A percentile compares a stretch with the other conserved stretches of the same genome.
These are phyloP conservation scores for Pristionchus pacificus DNA, from an alignment of 1,140 invertebrate genomes.

Conservation along the genomic window DNA sequence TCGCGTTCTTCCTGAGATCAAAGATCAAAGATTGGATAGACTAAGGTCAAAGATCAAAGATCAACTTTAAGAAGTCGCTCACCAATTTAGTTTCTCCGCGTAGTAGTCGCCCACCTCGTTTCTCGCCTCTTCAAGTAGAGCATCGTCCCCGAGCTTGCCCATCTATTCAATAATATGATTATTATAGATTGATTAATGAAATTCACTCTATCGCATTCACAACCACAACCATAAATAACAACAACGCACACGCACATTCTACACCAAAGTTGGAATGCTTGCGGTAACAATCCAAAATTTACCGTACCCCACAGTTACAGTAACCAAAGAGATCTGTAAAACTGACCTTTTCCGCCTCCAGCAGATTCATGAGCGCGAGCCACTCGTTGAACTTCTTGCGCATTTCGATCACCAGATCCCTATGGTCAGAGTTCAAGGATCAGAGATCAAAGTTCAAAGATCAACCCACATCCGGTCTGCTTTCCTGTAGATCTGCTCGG, in stretches of 20 bases:
- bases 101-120: not conserved
- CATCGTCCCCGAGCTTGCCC: not conserved
- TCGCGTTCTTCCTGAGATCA: not conserved
- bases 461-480: not conserved
- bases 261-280: no score
- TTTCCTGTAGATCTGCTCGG: not conserved
- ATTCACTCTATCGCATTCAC: not conserved
- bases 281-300: no score
- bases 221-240: not conserved
- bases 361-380: not conserved
- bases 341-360: no score
- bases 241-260: no score
- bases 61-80: no score
- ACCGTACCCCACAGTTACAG: no score
- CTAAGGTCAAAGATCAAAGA: not conserved
- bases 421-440: not conserved
- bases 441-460: not conserved
- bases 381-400: not conserved
- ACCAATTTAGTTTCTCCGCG: not conserved
- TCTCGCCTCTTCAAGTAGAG: not conserved
- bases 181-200: not conserved
- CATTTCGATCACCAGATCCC: not conserved
- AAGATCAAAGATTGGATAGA: not conserved
- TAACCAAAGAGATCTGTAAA: no score
- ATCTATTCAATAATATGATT: not conserved